Conservation (phyloP, 2,113 vertebrate species). For the Corapipo altera region DNA sequence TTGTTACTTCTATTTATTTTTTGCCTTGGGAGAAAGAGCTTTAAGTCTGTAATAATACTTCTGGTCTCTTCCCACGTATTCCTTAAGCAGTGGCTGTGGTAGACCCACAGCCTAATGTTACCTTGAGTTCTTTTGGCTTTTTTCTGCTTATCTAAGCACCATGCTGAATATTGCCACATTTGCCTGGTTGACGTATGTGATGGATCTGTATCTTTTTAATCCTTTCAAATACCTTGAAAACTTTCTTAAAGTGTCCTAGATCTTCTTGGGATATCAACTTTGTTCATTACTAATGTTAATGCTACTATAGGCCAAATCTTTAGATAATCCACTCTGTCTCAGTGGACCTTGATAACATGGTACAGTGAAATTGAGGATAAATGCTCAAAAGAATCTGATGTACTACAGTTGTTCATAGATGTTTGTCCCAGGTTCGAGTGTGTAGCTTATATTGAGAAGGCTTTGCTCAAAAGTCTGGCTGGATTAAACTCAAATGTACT, state of each 20-base stretch:
- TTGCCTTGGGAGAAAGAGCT: rapidly evolving
- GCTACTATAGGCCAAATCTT: background rate
- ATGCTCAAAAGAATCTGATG: background rate
- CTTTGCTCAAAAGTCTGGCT: background rate
- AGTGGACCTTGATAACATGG: background rate
- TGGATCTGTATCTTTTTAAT: background rate
- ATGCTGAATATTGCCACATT: background rate
- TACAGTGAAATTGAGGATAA: background rate
- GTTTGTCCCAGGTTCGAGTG: background rate
- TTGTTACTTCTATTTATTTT: background rate
- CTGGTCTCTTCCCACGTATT: background rate
- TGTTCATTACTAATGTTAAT: background rate
- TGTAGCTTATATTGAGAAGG: background rate
- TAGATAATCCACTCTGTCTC: background rate
- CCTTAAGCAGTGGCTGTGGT: background rate
- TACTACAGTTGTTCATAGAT: background rate
- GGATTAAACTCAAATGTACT: background rate
- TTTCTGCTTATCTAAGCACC: background rate
- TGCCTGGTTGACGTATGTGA: background rate
- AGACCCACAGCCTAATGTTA: background rate
- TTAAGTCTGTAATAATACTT: background rate
- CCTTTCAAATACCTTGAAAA: background rate
- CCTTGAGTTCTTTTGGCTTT: background rate
- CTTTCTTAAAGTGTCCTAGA: background rate
- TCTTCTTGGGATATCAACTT: background rate